phyloP scores from a whole-genome alignment of 2,888 invertebrate genomes.

The Drosophila anomalata region DNA sequence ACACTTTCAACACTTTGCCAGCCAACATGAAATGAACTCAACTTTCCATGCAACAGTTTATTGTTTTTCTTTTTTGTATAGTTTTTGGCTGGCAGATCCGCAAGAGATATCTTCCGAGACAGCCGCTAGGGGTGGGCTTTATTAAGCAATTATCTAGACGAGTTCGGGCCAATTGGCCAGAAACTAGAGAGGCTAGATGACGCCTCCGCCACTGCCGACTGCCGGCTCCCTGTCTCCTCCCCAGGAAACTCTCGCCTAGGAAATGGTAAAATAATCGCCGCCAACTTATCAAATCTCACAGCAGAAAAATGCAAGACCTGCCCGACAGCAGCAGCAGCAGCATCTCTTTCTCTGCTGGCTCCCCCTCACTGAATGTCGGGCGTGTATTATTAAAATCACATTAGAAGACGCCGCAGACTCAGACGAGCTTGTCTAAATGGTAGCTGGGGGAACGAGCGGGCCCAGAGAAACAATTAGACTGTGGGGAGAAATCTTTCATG shows the following conservation, averaged over 20 bases:
- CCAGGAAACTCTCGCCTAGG: conserved; percentile 47
- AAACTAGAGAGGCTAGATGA: conserved; percentile 36
- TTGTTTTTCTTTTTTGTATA: not conserved
- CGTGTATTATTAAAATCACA: conserved; percentile 84
- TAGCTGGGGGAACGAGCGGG: conserved; percentile 30
- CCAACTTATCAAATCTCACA: conserved; percentile 76
- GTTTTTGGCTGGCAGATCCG: conserved; percentile 27
- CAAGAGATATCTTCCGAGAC: conserved; percentile 7
- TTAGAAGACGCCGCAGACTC: conserved; percentile 79
- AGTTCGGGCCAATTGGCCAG: conserved; percentile 61
- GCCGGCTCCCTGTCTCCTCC: conserved; percentile 7
- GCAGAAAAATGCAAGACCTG: conserved; percentile 62
- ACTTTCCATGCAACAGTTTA: conserved; percentile 53
- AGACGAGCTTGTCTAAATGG: conserved; percentile 68
- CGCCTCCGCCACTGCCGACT: not conserved
- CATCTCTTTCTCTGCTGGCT: conserved; percentile 12
- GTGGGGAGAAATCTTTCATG: conserved; percentile 60
- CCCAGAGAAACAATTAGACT: conserved; percentile 62
- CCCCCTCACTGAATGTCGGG: conserved; percentile 67
- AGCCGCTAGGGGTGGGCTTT: conserved; percentile 58
- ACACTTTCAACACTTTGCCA: conserved; percentile 50
- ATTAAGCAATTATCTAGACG: conserved; percentile 68
- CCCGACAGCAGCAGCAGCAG: conserved; percentile 9
- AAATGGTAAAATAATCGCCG: conserved; percentile 75
- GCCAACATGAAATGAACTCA: conserved; percentile 28